phyloP scores from a whole-genome alignment of 2,888 invertebrate genomes.

The Ferrisia virgata region DNA sequence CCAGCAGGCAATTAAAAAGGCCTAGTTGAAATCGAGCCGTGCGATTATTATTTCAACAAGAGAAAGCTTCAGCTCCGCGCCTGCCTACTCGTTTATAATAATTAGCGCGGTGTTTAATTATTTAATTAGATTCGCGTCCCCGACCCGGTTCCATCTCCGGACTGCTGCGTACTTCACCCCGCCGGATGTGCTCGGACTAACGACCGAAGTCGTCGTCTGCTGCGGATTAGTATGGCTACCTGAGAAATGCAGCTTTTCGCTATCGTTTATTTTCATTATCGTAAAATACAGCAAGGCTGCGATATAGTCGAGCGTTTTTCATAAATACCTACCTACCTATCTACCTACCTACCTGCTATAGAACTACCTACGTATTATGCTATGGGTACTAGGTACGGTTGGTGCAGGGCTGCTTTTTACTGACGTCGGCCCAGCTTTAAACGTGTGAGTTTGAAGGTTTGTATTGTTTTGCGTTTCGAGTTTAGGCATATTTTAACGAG shows the following conservation, averaged over 20 bases:
- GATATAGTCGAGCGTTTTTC: background rate
- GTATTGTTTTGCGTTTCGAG: too few relatives aligned
- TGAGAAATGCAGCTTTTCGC: background rate
- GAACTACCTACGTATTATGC: too few relatives aligned
- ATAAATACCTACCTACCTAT: background rate
- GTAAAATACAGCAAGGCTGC: too few relatives aligned
- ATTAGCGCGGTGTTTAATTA: background rate
- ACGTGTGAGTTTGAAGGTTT: too few relatives aligned
- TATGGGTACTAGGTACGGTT: too few relatives aligned
- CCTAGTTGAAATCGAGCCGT: too few relatives aligned
- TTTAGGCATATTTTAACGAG: too few relatives aligned
- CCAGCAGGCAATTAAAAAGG: too few relatives aligned
- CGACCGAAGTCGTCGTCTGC: background rate
- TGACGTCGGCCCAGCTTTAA: too few relatives aligned
- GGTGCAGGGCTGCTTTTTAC: too few relatives aligned
- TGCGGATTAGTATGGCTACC: background rate
- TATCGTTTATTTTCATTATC: background rate
- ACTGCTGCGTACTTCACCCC: background rate
- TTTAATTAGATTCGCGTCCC: background rate
- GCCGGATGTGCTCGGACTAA: background rate
- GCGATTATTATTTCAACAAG: too few relatives aligned
- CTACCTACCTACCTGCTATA: too few relatives aligned
- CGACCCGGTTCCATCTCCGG: background rate
- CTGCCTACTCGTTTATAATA: slow-evolving; percentile 13
- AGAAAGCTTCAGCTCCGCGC: background rate